These are phyloP conservation scores for Solenopsis fugax DNA, from an alignment of 1,140 invertebrate genomes.

Conservation along the genomic window DNA sequence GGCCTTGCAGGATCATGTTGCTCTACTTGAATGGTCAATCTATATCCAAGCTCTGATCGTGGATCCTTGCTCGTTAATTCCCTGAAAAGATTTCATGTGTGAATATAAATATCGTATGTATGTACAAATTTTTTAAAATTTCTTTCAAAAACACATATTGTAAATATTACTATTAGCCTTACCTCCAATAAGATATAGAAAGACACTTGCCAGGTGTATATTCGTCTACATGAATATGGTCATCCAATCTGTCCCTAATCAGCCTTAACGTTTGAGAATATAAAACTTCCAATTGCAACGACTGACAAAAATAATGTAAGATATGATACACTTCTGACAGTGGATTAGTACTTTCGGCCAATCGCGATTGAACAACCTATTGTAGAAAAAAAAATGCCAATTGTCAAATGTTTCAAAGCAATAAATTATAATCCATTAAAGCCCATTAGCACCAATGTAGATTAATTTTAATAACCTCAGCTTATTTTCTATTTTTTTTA, in stretches of 20 bases:
- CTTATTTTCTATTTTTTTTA: too few relatives aligned
- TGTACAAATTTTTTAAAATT: conserved; percentile 12
- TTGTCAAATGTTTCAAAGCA: conserved; percentile 1
- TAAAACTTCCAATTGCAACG: conserved; percentile 97
- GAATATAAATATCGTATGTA: background rate
- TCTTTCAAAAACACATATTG: conserved; percentile 48
- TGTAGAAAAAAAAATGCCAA: conserved; percentile 56
- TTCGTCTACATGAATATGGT: conserved; percentile 97
- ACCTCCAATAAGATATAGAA: conserved; percentile 97
- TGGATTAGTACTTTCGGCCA: conserved; percentile 93
- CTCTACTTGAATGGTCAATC: conserved; percentile 96
- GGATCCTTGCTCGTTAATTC: conserved; percentile 90
- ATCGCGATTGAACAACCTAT: conserved; percentile 92
- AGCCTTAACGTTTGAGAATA: conserved; percentile 97
- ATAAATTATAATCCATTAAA: background rate
- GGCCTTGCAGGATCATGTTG: conserved; percentile 93
- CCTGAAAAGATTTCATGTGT: conserved; percentile 77
- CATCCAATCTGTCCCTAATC: conserved; percentile 95
- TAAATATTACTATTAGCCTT: conserved; percentile 31
- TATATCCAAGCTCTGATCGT: conserved; percentile 94
- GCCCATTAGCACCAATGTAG: too few relatives aligned
- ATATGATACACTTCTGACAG: conserved; percentile 95
- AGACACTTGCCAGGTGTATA: conserved; percentile 96
- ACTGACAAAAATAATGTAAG: conserved; percentile 97
- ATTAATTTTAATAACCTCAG: too few relatives aligned